Conservation (phyloP, 1,140 invertebrate species). For the Drosophila truncata region DNA sequence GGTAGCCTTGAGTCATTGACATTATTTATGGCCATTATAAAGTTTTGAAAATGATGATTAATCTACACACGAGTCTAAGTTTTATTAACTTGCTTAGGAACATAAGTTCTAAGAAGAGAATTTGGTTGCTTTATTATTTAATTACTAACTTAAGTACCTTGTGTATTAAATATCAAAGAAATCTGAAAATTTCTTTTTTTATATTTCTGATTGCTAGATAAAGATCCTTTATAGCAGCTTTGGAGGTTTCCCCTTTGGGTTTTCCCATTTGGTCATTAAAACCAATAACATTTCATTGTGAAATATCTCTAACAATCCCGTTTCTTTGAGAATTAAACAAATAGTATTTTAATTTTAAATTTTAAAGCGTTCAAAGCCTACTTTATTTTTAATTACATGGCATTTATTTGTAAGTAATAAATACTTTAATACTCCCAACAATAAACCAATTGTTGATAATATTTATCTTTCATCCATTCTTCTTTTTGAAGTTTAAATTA, state of each 20-base stretch:
- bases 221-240: neutral
- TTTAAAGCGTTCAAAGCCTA: neutral
- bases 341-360: no score
- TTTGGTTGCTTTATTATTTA: rapidly evolving
- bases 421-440: neutral
- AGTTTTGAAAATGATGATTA: neutral
- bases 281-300: neutral
- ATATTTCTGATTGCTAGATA: neutral
- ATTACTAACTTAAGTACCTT: neutral
- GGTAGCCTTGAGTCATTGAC: neutral
- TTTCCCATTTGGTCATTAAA: neutral
- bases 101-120: neutral
- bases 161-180: neutral
- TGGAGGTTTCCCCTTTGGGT: neutral
- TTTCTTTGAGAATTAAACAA: neutral
- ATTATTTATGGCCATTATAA: neutral
- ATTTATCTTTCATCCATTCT: neutral
- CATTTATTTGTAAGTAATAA: neutral
- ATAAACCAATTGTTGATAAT: neutral
- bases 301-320: neutral
- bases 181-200: neutral
- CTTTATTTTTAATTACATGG: neutral
- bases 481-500: neutral
- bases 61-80: neutral
- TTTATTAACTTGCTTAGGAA: neutral